Evolutionary conservation across 1,140 invertebrate genomes (phyloP), one percentile per base, ranked within the genome.

Genomic region (Callitettix versicolor): DNA sequence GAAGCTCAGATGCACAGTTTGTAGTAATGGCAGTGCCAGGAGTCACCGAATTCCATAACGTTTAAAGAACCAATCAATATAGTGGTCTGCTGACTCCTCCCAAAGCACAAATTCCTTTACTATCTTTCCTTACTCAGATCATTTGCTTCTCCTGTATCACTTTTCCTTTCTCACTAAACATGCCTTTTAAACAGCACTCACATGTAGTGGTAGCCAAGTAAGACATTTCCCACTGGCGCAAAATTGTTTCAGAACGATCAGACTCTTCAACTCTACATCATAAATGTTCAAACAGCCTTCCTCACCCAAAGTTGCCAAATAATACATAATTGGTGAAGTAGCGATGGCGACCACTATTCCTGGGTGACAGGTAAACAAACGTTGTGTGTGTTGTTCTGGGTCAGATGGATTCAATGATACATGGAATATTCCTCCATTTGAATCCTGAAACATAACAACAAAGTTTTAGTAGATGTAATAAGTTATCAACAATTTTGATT

Each of bases 351-450:
- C 71, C 0, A 92, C 76, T n/a, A 74, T 64, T 6, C 88, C 87
- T 1, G 86, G 81, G 58, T 91, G 87, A 62, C 79, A 86, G 0
- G 76, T 78, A 42, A 84, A 78, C 12, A 91, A 66, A 65, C 83
- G 80, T 47, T 76, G 65, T 0, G 84, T 76, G 9, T 68, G 55
- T 43, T 68, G 62, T 24, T 72, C 74, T 14, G 72, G 71, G 42
- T 75, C 72, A 36, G 76, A 77, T n/a, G 81, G 81, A 26, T 80
- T 80, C 2, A 91, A 67, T 62, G 91, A 86, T 20, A 88, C 76
- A 38, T 77, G 72, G 88, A 88, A 93, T 21, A 92, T 76, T 3
- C 84, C 87, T 41, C 88, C 88, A 59, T 84, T 84, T 18, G 80
- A 84, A 74, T 91, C 88, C 83, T 87, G 46, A 38, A 60, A 60